These are phyloP conservation scores for Indri indri DNA, from an alignment of 2,113 vertebrate genomes.

Conservation along the genomic window DNA sequence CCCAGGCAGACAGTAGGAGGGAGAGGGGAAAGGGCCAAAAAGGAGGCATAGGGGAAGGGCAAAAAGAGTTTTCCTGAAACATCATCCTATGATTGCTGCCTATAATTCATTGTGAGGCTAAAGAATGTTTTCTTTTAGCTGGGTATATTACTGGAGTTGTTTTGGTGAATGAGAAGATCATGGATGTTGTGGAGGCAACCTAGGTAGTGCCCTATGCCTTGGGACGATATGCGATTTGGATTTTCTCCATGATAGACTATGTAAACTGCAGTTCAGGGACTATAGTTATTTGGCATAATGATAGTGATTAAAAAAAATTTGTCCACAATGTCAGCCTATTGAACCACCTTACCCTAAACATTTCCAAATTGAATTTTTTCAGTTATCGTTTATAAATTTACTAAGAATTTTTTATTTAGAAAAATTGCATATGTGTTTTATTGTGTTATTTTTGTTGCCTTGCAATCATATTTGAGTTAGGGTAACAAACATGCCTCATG, in stretches of 20 bases:
- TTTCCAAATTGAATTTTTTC: not conserved
- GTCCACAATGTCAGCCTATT: not conserved
- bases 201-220: not conserved
- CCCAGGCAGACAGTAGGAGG: not conserved
- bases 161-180: not conserved
- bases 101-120: not conserved
- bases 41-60: not conserved
- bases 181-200: not conserved
- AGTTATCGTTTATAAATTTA: conserved; percentile 17
- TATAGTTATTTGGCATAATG: not conserved
- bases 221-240: not conserved
- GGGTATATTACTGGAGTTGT: not conserved
- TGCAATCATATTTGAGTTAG: not conserved
- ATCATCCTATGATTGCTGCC: not conserved
- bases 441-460: not conserved
- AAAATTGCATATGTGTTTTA: not conserved
- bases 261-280: not conserved
- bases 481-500: not conserved
- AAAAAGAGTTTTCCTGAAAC: not conserved
- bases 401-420: not conserved
- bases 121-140: not conserved
- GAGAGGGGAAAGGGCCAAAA: not conserved
- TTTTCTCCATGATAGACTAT: not conserved
- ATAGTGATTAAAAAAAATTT: not conserved
- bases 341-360: not conserved